Evolutionary conservation across 2,888 invertebrate species (phyloP), one percentile per base, ranked within the genome.

Genomic region (Pemphredon lugubris): DNA sequence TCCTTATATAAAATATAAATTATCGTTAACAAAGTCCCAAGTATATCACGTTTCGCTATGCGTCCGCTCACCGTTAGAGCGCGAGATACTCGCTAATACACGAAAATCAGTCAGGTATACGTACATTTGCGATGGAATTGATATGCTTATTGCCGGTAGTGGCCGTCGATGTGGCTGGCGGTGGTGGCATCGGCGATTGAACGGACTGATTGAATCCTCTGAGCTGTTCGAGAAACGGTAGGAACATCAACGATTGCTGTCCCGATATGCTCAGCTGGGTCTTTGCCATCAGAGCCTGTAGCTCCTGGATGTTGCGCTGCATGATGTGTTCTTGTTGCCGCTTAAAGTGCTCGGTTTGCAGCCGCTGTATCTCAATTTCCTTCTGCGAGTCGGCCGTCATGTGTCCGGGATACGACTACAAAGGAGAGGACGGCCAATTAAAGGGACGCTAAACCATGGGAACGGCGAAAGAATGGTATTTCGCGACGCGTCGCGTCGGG

Each of bases 361-460:
- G 90, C 87, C 94, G 92, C 86, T 94, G 94, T 80, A 94, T 91
- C 87, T 96, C 95, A 86, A 95, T 90, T 87, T 94, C 92, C 84
- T 92, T 93, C 86, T 94, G 94, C 61, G 91, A 90, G 84, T 92
- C 92, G 73, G 91, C 91, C 71, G 89, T 87, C 82, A 91, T 88
- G 77, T 90, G 91, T 73, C 84, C 83, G 42, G 89, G 85, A 81
- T 88, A 90, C 68, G 88, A 78, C 90, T 90, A 86, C 21, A 87
- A 88, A 65, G 44, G 20, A 57, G 72, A 39, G 44, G 51, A 72
- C 44, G 61, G 72, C 60, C 68, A 78, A 78, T 80, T 76, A 76
- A 71, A 61, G 59, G 53, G 51, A 40, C 5, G 20, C 11, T 23
- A 6, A 39, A 64, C 20, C 30, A 23, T 39, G 18, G 23, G 21